phyloP scores from a whole-genome alignment of 1,140 invertebrate genomes.

The Drosophila navojoa region DNA sequence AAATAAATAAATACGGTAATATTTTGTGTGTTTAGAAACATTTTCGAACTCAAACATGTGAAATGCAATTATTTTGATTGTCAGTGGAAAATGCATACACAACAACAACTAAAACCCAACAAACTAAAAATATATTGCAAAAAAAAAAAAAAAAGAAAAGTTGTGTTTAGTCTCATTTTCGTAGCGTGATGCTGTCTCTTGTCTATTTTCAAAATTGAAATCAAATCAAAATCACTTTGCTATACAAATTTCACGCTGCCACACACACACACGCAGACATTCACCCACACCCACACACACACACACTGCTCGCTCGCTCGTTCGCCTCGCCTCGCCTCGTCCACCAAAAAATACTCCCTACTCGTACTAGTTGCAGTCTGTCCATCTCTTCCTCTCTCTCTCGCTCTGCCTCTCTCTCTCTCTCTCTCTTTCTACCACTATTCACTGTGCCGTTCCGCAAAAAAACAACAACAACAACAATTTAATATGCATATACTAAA shows the following conservation, averaged over 20 bases:
- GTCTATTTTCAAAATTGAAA: slow-evolving; percentile 30
- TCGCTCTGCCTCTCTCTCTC: slow-evolving; percentile 19
- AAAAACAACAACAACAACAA: slow-evolving; percentile 47
- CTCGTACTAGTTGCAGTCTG: slow-evolving; percentile 25
- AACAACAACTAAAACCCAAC: not conserved
- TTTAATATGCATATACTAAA: slow-evolving; percentile 73
- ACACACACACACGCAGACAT: slow-evolving; percentile 42
- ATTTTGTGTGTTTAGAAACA: no score
- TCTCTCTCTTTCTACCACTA: slow-evolving; percentile 17
- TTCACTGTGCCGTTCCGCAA: slow-evolving; percentile 37
- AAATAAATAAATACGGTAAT: not conserved
- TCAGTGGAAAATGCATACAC: slow-evolving; percentile 34
- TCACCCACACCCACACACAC: slow-evolving; percentile 12
- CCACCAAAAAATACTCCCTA: slow-evolving; percentile 19
- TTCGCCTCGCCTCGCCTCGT: slow-evolving; percentile 21
- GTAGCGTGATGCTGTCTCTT: slow-evolving; percentile 53
- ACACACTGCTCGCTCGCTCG: slow-evolving; percentile 55
- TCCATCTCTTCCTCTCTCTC: slow-evolving; percentile 14
- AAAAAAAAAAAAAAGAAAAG: slow-evolving; percentile 20
- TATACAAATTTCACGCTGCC: slow-evolving; percentile 57
- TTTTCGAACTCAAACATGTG: not conserved
- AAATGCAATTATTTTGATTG: slow-evolving; percentile 28
- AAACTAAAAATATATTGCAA: not conserved
- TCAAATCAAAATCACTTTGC: slow-evolving; percentile 47
- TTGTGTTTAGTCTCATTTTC: slow-evolving; percentile 48